Evolutionary conservation across 37 sponge, comb jelly and placozoan genomes (phyloP).

Genomic region (Crambe crambe): DNA sequence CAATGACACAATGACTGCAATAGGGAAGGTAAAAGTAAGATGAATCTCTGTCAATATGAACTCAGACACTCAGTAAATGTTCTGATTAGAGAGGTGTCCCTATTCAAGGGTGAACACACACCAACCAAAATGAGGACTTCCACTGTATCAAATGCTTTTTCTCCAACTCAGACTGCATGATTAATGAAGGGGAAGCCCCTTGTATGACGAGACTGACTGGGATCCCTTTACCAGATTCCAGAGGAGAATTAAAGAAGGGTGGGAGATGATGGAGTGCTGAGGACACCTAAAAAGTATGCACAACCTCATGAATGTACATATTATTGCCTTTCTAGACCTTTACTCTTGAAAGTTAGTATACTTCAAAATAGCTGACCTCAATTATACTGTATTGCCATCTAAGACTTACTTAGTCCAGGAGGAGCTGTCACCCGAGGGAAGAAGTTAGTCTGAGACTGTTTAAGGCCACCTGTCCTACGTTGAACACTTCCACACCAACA

Average conservation of each 20-base stretch:
- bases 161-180: not conserved
- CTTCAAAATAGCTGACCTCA: not conserved
- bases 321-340: too few relatives aligned
- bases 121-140: too few relatives aligned
- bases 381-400: not conserved
- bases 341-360: too few relatives aligned
- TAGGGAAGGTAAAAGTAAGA: not conserved
- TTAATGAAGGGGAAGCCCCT: not conserved
- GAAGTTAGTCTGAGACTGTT: conserved; percentile 53
- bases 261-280: conserved; percentile 5
- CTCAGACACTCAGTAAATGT: not conserved
- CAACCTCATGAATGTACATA: too few relatives aligned
- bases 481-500: conserved; percentile 49
- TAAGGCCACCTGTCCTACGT: conserved; percentile 59
- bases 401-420: conserved; percentile 36
- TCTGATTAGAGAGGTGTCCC: conserved; percentile 35
- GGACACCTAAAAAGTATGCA: not conserved
- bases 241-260: conserved; percentile 19
- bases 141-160: conserved; percentile 31
- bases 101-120: too few relatives aligned
- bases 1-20: conserved; percentile 46
- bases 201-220: conserved; percentile 12
- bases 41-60: not conserved
- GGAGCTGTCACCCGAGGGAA: conserved; percentile 24
- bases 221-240: conserved; percentile 51